Evolutionary conservation across 2,113 vertebrate genomes (phyloP).

Genomic region (Istiophorus platypterus): DNA sequence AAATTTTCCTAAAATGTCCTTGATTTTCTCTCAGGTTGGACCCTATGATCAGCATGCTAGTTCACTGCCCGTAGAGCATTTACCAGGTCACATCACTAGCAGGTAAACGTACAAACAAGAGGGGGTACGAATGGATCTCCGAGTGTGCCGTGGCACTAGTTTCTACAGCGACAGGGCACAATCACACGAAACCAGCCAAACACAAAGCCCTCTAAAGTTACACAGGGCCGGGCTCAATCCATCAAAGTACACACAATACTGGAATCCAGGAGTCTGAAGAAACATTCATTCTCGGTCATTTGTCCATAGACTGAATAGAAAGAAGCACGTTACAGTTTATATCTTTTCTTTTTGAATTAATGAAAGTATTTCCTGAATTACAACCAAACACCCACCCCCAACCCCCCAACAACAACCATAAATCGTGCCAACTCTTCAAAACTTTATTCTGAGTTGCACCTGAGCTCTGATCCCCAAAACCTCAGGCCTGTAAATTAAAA

Average conservation of each 20-base stretch:
- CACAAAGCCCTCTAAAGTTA: constrained; percentile 69
- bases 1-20: too few relatives aligned
- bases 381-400: constrained; percentile 52
- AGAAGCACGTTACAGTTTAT: constrained; percentile 74
- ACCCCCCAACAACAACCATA: constrained; percentile 47
- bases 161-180: constrained; percentile 62
- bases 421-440: constrained; percentile 53
- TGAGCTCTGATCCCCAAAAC: constrained; percentile 70
- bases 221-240: constrained; percentile 72
- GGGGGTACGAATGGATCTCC: constrained; percentile 43
- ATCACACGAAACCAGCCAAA: constrained; percentile 72
- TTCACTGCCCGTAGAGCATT: not conserved
- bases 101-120: not conserved
- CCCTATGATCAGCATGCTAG: not conserved
- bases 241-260: constrained; percentile 68
- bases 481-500: constrained; percentile 78
- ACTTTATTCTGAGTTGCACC: constrained; percentile 70
- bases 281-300: constrained; percentile 78
- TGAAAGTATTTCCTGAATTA: constrained; percentile 78
- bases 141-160: constrained; percentile 27
- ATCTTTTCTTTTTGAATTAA: constrained; percentile 68
- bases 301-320: constrained; percentile 76
- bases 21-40: too few relatives aligned
- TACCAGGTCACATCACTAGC: not conserved
- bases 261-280: constrained; percentile 70